A percentile compares a stretch with the other conserved stretches of the same genome.
phyloP scores from a whole-genome alignment of 1,140 invertebrate genomes.

The Philopotamus ludificatus region DNA sequence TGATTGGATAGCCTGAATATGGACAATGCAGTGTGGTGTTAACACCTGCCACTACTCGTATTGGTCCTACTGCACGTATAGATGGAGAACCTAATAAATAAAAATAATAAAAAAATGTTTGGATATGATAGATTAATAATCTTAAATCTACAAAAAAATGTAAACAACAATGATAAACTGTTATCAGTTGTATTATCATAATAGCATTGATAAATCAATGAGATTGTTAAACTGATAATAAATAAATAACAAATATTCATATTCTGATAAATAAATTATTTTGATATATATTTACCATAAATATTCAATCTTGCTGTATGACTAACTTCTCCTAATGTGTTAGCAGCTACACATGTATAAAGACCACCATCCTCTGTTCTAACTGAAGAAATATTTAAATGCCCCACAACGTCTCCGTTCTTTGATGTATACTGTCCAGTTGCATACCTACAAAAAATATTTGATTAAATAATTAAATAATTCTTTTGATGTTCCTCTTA shows the following conservation, averaged over 20 bases:
- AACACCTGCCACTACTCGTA: conserved; percentile 80
- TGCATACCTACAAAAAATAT: conserved; percentile 51
- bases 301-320: conserved; percentile 80
- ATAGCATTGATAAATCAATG: too few species aligned
- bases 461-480: conserved; percentile 1
- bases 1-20: conserved; percentile 84
- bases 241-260: too few species aligned
- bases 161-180: too few species aligned
- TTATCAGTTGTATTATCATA: too few species aligned
- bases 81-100: conserved; percentile 74
- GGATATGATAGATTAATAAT: too few species aligned
- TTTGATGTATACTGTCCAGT: conserved; percentile 74
- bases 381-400: conserved; percentile 82
- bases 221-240: too few species aligned
- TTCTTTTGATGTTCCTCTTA: neutral
- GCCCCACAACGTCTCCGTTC: conserved; percentile 81
- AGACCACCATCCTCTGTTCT: conserved; percentile 76
- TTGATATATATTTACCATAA: conserved; percentile 64
- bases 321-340: conserved; percentile 67
- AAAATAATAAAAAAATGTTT: too few species aligned
- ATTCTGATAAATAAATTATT: neutral
- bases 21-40: conserved; percentile 79
- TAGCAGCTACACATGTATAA: conserved; percentile 77
- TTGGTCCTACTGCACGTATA: conserved; percentile 73
- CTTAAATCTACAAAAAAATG: too few species aligned